Base-by-base conservation (phyloP, 2,797 vertebrate genomes). In the Poeciliopsis turneri region DNA sequence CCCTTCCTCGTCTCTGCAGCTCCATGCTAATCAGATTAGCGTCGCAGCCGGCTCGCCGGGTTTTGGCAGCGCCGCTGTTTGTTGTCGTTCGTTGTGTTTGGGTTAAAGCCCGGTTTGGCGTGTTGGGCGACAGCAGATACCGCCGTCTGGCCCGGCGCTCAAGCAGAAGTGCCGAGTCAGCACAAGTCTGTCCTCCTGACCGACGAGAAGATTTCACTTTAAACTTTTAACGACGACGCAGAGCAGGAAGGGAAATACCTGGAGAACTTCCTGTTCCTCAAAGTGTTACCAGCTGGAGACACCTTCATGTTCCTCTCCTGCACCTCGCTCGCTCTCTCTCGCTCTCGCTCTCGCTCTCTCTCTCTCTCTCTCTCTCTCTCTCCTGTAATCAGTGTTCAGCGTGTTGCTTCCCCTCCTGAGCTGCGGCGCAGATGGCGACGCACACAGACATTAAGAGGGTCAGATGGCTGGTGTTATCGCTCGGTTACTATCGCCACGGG, bases 381-480 rank as follows among this genome's bases (percentile, higher is more conserved):
- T 5, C n/a, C 76, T 84, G 84, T 91, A 88, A 88, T 88, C 83
- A 89, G 49, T 83, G 87, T 78, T 86, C 88, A 82, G 78, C 66
- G 71, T 83, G 74, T 83, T 77, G 43, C 72, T 49, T 75, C 70
- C 86, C 88, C 80, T 79, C 51, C 43, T 75, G 87, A 89, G 78
- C 82, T 33, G 74, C 46, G 64, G 76, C 83, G 82, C 91, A 92
- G 90, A 93, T 91, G 92, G 92, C 78, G 57, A 77, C 78, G 85
- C 78, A 84, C 72, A 72, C 61, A 86, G 23, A 90, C 84, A 88
- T 87, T 83, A 87, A 79, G 75, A 87, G 90, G 92, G 89, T 90
- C 90, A 92, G 87, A 91, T 90, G 88, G 87, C 86, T 89, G 88
- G 83, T 85, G 87, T 92, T 89, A 92, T 91, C 83, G 74, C 91